Percentiles rank a stretch among this genome's conserved stretches.
phyloP scores from a whole-genome alignment of 2,113 vertebrate genomes.

The Trachemys scripta region DNA sequence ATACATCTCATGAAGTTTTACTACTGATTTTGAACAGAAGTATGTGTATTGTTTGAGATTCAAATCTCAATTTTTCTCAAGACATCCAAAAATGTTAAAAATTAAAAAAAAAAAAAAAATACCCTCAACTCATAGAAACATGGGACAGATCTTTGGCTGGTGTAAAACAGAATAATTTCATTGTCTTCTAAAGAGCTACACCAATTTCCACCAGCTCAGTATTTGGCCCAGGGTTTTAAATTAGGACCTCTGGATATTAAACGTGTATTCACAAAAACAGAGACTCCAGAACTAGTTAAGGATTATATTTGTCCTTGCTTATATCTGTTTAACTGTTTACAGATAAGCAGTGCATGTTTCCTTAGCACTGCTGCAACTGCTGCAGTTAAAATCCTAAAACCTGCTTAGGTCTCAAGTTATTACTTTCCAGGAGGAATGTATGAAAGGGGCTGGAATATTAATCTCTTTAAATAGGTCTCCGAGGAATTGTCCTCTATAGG shows the following conservation, averaged over 20 bases:
- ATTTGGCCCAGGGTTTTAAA: constrained; percentile 31
- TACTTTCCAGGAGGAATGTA: constrained; percentile 29
- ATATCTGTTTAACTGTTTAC: background rate
- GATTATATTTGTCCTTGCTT: background rate
- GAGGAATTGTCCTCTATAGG: constrained; percentile 19
- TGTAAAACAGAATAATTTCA: constrained; percentile 43
- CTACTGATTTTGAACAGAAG: background rate
- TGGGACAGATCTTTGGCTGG: constrained; percentile 1
- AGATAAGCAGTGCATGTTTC: background rate
- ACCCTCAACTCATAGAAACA: background rate
- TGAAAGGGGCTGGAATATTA: constrained; percentile 57
- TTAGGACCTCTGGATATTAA: constrained; percentile 29
- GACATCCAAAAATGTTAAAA: constrained; percentile 1
- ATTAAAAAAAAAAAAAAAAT: background rate
- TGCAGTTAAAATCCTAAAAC: constrained; percentile 42
- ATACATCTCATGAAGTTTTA: background rate
- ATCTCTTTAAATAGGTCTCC: constrained; percentile 38
- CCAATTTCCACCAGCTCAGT: constrained; percentile 26
- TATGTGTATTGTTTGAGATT: background rate
- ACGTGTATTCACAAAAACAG: background rate
- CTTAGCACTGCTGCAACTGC: constrained; percentile 37
- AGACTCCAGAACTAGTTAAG: constrained; percentile 15
- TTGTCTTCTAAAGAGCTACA: constrained; percentile 11
- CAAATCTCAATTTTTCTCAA: background rate
- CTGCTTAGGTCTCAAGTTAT: constrained; percentile 47